Conservation (phyloP, 1,140 invertebrate species). For the Matsumurasca onukii region DNA sequence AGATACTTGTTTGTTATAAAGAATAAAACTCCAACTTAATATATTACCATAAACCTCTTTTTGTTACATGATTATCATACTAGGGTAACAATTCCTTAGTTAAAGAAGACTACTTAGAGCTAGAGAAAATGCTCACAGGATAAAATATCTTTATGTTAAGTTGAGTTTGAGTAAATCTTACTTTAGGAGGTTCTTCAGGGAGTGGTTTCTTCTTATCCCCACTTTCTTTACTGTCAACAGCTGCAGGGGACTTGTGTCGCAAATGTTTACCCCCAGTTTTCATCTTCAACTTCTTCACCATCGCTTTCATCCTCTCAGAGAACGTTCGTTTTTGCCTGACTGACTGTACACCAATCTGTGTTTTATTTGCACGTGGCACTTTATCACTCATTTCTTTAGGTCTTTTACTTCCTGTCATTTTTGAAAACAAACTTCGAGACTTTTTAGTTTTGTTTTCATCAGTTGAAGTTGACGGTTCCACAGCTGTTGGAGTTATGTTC, state of each 20-base stretch:
- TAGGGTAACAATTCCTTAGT: too few relatives aligned
- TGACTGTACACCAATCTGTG: constrained; percentile 25
- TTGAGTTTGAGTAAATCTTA: too few relatives aligned
- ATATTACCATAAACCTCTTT: too few relatives aligned
- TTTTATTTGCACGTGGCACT: constrained; percentile 20
- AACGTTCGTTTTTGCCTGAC: constrained; percentile 39
- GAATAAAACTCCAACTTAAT: too few relatives aligned
- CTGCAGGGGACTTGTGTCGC: constrained; percentile 13
- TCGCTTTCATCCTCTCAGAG: constrained; percentile 39
- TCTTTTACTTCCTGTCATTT: constrained; percentile 17
- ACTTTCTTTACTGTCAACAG: constrained; percentile 25
- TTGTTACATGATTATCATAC: too few relatives aligned
- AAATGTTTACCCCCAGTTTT: constrained; percentile 14
- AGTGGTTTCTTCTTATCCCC: constrained; percentile 34
- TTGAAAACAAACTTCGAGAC: constrained; percentile 28
- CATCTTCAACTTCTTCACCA: constrained; percentile 40
- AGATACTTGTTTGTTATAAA: too few relatives aligned
- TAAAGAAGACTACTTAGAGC: too few relatives aligned
- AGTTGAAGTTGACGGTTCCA: neutral
- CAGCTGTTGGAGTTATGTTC: neutral
- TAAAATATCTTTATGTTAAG: too few relatives aligned
- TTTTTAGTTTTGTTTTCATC: constrained; percentile 3
- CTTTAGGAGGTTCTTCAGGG: constrained; percentile 29
- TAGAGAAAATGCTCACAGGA: too few relatives aligned
- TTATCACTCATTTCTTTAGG: neutral